Evolutionary conservation across 2,888 invertebrate species (phyloP), one percentile per base, ranked within the genome.

Genomic region (Pinctada fucata): DNA sequence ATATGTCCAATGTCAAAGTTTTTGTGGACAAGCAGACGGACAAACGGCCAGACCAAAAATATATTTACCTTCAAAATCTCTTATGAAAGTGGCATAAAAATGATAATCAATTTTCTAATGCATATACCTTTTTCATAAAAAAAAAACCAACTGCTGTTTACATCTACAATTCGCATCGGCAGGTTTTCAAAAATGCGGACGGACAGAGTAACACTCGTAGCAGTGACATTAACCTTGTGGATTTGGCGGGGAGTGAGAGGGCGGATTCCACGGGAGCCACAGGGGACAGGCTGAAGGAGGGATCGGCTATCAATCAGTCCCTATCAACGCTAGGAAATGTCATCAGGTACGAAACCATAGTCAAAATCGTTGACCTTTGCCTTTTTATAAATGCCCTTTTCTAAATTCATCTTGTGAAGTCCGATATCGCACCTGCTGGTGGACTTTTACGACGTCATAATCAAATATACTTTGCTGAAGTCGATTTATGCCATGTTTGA

Each of bases 221-320:
- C 69, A 88, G 88, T 82, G 87, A 88, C 72, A 88, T 90, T 16
- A 89, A 86, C 67, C 82, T 90, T 66, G 90, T 90, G 13, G 90
- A 90, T 75, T 80, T 90, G 79, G 90, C 90, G 2, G 90, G 90
- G 51, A 88, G 88, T 76, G 90, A 89, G 76, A 72, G 89, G 66
- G 88, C 89, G 3, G 86, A 87, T 75, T 86, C 88, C 3, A 88
- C 90, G 2, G 90, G 89, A 72, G 90, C 90, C 16, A 88, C 88
- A 3, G 90, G 90, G 51, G 90, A 90, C 82, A 79, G 90, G 47
- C 83, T 90, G 31, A 89, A 89, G 73, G 90, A 90, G 75, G 90
- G 90, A 2, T 88, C 90, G 6, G 87, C 88, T 68, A 90, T 90
- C 52, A 90, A 90, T 82, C 88, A 88, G 80, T 88, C 88, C 80